Evolutionary conservation across 1,140 invertebrate species (phyloP).

Genomic region (Drosophila grimshawi): DNA sequence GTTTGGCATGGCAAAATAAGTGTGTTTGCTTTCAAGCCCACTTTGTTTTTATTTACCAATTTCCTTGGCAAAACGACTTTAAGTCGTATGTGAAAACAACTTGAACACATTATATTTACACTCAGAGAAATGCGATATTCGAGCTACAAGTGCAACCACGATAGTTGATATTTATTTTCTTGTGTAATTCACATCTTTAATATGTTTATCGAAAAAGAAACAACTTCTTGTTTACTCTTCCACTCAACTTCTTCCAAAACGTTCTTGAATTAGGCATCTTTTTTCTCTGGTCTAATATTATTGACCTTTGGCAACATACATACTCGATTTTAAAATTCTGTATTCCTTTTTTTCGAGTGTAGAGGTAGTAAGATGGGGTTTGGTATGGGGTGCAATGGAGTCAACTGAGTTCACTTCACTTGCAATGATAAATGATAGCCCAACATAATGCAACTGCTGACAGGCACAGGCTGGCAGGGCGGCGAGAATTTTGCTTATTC

Average conservation of each 20-base stretch:
- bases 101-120: slow-evolving; percentile 49
- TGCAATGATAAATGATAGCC: slow-evolving; percentile 82
- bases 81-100: slow-evolving; percentile 52
- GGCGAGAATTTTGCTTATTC: not conserved
- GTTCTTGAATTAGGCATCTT: too few relatives aligned
- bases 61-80: slow-evolving; percentile 69
- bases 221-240: too few relatives aligned
- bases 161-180: too few relatives aligned
- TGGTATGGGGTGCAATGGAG: slow-evolving; percentile 56
- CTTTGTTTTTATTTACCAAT: slow-evolving; percentile 80
- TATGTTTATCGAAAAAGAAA: too few relatives aligned
- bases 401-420: slow-evolving; percentile 78
- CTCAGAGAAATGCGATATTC: not conserved
- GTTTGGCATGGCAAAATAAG: slow-evolving; percentile 62
- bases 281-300: too few relatives aligned
- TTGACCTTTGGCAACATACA: too few relatives aligned
- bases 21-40: slow-evolving; percentile 60
- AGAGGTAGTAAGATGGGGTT: not conserved
- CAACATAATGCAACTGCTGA: slow-evolving; percentile 80
- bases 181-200: too few relatives aligned
- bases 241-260: too few relatives aligned
- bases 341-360: not conserved
- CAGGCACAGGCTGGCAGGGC: slow-evolving; percentile 45
- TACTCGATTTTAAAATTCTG: too few relatives aligned
- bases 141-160: too few relatives aligned